phyloP scores from a whole-genome alignment of 1,140 invertebrate species.

The Drosophila elegans region DNA sequence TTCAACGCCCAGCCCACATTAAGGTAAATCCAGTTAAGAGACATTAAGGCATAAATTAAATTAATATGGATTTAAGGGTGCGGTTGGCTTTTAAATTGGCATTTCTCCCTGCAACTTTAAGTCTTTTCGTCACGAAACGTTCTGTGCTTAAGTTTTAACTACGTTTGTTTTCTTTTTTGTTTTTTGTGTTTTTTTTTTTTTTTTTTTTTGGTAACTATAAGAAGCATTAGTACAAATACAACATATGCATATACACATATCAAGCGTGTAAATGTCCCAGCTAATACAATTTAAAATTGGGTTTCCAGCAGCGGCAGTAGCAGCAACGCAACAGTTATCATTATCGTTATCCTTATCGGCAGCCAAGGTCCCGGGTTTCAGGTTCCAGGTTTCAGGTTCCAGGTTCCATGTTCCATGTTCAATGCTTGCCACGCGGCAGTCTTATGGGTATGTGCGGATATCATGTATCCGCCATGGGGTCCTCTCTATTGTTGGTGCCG shows the following conservation, averaged over 20 bases:
- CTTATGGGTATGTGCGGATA: conserved; percentile 78
- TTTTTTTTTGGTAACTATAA: conserved; percentile 31
- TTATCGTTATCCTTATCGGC: conserved; percentile 20
- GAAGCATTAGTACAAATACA: conserved; percentile 26
- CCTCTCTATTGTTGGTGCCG: conserved; percentile 30
- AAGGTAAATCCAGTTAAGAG: conserved; percentile 15
- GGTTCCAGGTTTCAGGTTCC: no score
- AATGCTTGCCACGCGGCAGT: conserved; percentile 73
- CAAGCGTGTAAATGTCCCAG: conserved; percentile 12
- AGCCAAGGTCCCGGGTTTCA: neutral
- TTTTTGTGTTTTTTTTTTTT: conserved; percentile 12
- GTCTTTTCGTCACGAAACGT: conserved; percentile 19
- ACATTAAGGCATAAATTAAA: conserved; percentile 16
- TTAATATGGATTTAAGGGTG: conserved; percentile 6
- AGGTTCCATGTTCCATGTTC: conserved; percentile 2
- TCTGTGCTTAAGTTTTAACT: conserved; percentile 1
- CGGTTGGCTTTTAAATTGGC: conserved; percentile 10
- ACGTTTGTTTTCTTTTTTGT: conserved; percentile 3
- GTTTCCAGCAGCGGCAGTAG: conserved; percentile 6
- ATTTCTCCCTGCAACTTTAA: conserved; percentile 20
- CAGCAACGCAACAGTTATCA: conserved; percentile 1
- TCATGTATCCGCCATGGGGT: conserved; percentile 72
- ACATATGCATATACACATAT: conserved; percentile 22
- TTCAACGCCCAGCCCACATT: conserved; percentile 11
- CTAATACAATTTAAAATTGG: conserved; percentile 60